Percentiles rank a stretch among this genome's conserved stretches.
These are phyloP conservation scores for Dilophus febrilis DNA, from an alignment of 2,888 invertebrate species.

Conservation along the genomic window DNA sequence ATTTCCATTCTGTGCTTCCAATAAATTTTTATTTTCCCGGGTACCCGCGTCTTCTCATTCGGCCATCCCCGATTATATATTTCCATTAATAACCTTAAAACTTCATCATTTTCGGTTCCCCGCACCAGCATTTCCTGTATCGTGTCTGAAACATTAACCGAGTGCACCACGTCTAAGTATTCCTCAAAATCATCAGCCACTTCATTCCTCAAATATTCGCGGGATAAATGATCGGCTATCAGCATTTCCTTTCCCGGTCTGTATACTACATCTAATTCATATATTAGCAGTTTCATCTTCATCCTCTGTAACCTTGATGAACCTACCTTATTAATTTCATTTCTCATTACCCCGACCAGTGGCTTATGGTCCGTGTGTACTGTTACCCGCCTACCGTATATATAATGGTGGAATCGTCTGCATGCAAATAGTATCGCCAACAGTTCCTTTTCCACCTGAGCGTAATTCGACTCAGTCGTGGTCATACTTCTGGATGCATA, in stretches of 20 bases:
- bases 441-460: constrained; percentile 25
- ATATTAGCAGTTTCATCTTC: constrained; percentile 17
- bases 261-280: constrained; percentile 7
- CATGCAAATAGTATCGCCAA: constrained; percentile 14
- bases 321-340: constrained; percentile 10
- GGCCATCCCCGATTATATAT: constrained; percentile 11
- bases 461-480: constrained; percentile 17
- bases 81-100: not conserved
- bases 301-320: constrained; percentile 16
- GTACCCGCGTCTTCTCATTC: constrained; percentile 6
- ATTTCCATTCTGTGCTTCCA: not conserved
- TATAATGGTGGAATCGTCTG: constrained; percentile 12
- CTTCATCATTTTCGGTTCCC: constrained; percentile 4
- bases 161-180: constrained; percentile 1
- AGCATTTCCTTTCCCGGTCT: constrained; percentile 17
- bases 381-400: constrained; percentile 14
- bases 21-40: constrained; percentile 4
- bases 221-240: constrained; percentile 16
- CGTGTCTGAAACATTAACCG: constrained; percentile 8
- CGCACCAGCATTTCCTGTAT: constrained; percentile 7
- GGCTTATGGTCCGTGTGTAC: constrained; percentile 14
- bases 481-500: constrained; percentile 20
- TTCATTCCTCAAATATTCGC: constrained; percentile 11
- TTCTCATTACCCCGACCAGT: constrained; percentile 7
- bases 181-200: constrained; percentile 2